Evolutionary conservation across 2,888 invertebrate species (phyloP), one percentile per base, ranked within the genome.

Genomic region (Fragum sueziense): DNA sequence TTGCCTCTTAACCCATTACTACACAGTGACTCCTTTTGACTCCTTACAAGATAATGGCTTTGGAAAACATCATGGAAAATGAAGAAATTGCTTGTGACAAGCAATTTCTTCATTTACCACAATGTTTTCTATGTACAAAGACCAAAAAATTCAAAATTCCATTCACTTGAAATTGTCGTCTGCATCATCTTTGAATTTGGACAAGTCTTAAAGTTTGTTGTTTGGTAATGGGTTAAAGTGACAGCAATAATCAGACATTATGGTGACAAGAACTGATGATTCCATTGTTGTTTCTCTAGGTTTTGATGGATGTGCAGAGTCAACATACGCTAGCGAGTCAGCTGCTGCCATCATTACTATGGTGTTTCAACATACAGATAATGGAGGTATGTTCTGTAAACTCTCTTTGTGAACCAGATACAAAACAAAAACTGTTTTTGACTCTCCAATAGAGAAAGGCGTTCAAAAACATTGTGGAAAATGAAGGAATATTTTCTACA

Each of bases 281-380:
- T n/a, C n/a, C n/a, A n/a, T n/a, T n/a, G n/a, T n/a, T n/a, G n/a
- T n/a, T n/a, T n/a, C 85, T 77, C 1, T 71, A 91, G 91, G 90
- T 51, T 89, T 88, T 85, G 90, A 90, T 76, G 89, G 88, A 20
- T 88, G 89, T 80, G 80, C 85, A 22, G 91, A 90, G 62, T 88
- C 90, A 1, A 90, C 93, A 7, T 93, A 93, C 84, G 92, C 93
- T 72, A 91, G 91, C 80, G 93, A 93, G 59, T 93, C 93, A 73
- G 90, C 91, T 4, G 96, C 98, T 0, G 97, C 98, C 51, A 97
- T 99, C 74, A 96, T 99, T 79, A 98, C 99, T 97, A 97, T 99
- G 96, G 97, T 99, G 37, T 97, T 99, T 91, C 99, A 99, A 93
- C 98, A 99, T 93, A 97, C 98, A 0, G 96, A 95, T 84, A 98